Conservation (phyloP, 2,797 vertebrate species). For the Acipenser oxyrinchus region DNA sequence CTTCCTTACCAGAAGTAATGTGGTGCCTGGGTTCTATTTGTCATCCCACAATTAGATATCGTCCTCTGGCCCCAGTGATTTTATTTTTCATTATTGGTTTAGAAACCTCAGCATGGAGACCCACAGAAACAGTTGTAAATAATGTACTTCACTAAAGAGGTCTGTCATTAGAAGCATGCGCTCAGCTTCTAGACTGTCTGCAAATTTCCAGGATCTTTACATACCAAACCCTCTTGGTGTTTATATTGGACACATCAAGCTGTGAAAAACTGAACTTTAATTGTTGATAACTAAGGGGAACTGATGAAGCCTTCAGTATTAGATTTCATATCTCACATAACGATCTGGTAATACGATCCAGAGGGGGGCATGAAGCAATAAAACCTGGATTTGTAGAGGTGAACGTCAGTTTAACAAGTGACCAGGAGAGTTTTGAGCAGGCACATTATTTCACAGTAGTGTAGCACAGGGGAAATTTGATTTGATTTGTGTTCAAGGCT, state of each 20-base stretch:
- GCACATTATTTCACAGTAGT: neutral
- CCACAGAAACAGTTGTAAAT: neutral
- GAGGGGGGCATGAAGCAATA: neutral
- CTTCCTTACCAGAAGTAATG: too few relatives aligned
- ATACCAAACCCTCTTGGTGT: neutral
- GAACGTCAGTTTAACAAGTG: constrained; percentile 2
- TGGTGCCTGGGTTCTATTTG: too few relatives aligned
- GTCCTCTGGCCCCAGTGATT: too few relatives aligned
- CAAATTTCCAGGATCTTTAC: neutral
- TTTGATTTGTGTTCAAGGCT: neutral
- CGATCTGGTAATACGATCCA: constrained; percentile 2
- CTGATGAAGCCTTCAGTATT: neutral
- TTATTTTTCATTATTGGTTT: too few relatives aligned
- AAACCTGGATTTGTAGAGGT: neutral
- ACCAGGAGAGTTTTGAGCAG: neutral
- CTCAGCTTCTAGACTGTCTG: neutral
- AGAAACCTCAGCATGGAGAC: neutral
- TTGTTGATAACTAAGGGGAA: neutral
- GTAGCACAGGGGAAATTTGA: neutral
- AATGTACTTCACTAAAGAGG: neutral
- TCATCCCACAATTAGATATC: too few relatives aligned
- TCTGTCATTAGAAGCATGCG: neutral
- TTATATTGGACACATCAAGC: constrained; percentile 1
- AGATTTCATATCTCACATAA: neutral
- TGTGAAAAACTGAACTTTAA: neutral